Base-by-base conservation (phyloP, 2,888 invertebrate species). In the Melikaiella ostensackeni region DNA sequence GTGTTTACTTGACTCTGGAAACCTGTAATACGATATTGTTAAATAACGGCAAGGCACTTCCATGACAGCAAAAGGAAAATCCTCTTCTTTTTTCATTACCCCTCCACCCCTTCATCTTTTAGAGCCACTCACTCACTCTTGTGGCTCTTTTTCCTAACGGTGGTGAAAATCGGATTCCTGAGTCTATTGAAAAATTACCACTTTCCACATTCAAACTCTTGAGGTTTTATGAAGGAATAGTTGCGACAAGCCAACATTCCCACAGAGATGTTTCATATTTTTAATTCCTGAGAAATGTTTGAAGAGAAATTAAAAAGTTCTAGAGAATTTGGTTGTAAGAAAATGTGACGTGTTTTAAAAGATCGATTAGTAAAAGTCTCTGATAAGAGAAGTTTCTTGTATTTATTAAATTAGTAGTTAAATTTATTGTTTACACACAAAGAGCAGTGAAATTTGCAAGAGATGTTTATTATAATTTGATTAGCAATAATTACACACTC, bases 31-130 rank as follows among this genome's bases (percentile, higher is more conserved):
- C 24, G 24, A 46, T 61, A 76, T 30, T n/a, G n/a, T n/a, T n/a
- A n/a, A n/a, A 76, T 76, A 76, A 74, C 61, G n/a, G 70, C 59
- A 46, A 59, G 24, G 21, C 35, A 74, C 33, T 79, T 82, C 70
- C 75, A 70, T 75, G 74, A 66, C 77, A 81, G 76, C 75, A 75
- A 79, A 76, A 76, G 77, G 78, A 82, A 74, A 77, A 62, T 57
- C 75, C 75, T 46, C 30, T 38, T 46, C 59, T 7, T 76, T 78
- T 75, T 74, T 62, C 62, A 66, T 74, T 57, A 35, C n/a, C 75
- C 21, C 46, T n/a, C 77, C 11, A 11, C 2, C 27, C 3, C 42
- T 11, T 24, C 38, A 19, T 46, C 42, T 4, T 42, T 27, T 9
- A 19, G 6, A 11, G 8, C 24, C 7, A 38, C 21, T 27, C 46